Base-by-base conservation (phyloP, 1,140 invertebrate species). In the Panagrolaimus sp. region DNA sequence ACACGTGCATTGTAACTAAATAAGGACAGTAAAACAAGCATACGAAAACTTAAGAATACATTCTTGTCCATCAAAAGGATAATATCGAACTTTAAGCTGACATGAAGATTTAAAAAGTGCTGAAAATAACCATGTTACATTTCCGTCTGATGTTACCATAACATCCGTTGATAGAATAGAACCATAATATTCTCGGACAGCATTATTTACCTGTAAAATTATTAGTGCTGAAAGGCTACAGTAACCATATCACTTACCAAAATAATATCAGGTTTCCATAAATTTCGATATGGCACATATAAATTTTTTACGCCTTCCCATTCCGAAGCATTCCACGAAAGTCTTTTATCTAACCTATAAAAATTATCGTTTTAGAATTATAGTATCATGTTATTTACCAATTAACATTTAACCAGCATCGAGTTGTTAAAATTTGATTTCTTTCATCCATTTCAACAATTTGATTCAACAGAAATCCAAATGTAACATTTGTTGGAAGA, bases 121-220 rank as follows among this genome's bases (percentile, higher is more conserved):
- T 73, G 85, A 86, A 9, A 85, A 85, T 27, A 87, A 73, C 85
- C 85, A 87, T 68, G 85, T 87, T 46, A 87, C 85, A 74, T 86
- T 86, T 11, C 86, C 86, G 31, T 82, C 80, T 42, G 66, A 72
- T 7, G 82, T 80, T 20, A 69, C 84, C 69, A 86, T 86, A 8
- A 86, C 82, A 71, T 86, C 85, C 5, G 85, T 85, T 57, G 72
- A 73, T 23, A 81, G 66, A 42, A 80, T 57, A 11, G 74, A 72
- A n/a, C 67, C 76, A 48, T 75, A 65, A 47, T 78, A 77, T 43
- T 74, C 73, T 38, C 72, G 67, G 25, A 77, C 73, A 1, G 77
- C 77, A 69, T 73, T 70, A 65, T 72, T 62, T 51, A 72, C 20
- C 70, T 64, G 48, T 14, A 7, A 27, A 45, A 44, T 23, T 23